Conservation (phyloP, 1,140 invertebrate species). For the Saccostrea cuccullata region DNA sequence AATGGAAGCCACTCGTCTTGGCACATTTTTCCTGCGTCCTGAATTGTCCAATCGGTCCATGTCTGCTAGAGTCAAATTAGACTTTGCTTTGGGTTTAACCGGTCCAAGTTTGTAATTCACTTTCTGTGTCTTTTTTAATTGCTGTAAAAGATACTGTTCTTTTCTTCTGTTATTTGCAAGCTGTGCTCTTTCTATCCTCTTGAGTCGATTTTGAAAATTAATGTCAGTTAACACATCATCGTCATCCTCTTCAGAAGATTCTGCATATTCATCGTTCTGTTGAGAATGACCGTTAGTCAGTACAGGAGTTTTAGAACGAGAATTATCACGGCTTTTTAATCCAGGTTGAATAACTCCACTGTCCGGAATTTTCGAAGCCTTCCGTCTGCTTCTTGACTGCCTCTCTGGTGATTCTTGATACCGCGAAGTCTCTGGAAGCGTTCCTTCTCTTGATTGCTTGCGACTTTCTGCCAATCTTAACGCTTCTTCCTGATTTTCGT, state of each 20-base stretch:
- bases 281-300: conserved; percentile 27
- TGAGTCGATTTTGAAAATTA: conserved; percentile 36
- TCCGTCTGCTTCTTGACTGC: conserved; percentile 14
- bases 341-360: conserved; percentile 51
- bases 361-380: conserved; percentile 41
- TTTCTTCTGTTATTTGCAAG: neutral
- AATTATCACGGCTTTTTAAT: conserved; percentile 35
- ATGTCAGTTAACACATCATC: conserved; percentile 15
- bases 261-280: neutral
- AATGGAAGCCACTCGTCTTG: conserved; percentile 53
- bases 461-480: conserved; percentile 41
- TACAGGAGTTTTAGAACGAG: conserved; percentile 19
- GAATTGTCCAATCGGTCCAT: conserved; percentile 17
- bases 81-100: neutral
- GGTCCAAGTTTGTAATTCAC: conserved; percentile 1
- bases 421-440: conserved; percentile 29
- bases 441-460: conserved; percentile 32
- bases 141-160: conserved; percentile 30
- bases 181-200: conserved; percentile 27
- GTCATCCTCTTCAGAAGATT: conserved; percentile 35
- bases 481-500: conserved; percentile 45
- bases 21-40: conserved; percentile 2
- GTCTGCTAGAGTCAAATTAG: conserved; percentile 13
- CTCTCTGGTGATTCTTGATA: conserved; percentile 2
- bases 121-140: neutral